Evolutionary conservation across 1,140 invertebrate genomes (phyloP), one percentile per base, ranked within the genome.

Genomic region (Stratiolaelaps scimitus): DNA sequence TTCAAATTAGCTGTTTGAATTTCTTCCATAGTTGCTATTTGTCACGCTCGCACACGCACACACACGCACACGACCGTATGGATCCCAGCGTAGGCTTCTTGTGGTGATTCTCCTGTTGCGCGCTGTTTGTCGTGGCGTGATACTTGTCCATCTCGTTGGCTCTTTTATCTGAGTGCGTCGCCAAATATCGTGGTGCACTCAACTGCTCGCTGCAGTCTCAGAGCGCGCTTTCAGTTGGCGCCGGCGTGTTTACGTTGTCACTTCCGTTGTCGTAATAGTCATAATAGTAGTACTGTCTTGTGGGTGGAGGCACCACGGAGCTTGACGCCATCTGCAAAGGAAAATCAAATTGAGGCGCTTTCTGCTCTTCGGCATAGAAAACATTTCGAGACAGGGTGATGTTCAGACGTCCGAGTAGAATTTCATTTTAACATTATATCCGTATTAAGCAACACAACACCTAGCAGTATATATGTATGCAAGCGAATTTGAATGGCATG

Each of bases 231-330:
- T 60, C 53, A 5, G 53, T 60, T 2, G 53, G 53, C 23, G 53
- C 53, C 13, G 53, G 53, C 2, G 17, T 26, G 23, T n/a, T 60
- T 10, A 40, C 10, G 53, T 26, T 34, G 26, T 60, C 53, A 26
- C 53, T 60, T 26, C 53, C 53, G 10, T 60, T 60, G 20, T 60
- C 53, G 23, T 60, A 60, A 26, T 19, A 60, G 20, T 60, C 53
- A 23, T 60, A 60, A 34, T 60, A 60, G 23, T 60, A 60, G 26
- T 60, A 60, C 53, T 60, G 53, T 10, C 53, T n/a, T 60, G 34
- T 23, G 2, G 53, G 53, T 60, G 53, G 53, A 10, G 4, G 34
- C 4, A 60, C 26, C 1, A 60, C 34, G 1, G 53, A 60, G 23
- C 53, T 60, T 34, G 53, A 60, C 1, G 53, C 53, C 15, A 29